Percentiles rank a stretch among this genome's conserved stretches.
These are phyloP conservation scores for Chromis chromis DNA, from an alignment of 2,797 vertebrate genomes.

Conservation along the genomic window DNA sequence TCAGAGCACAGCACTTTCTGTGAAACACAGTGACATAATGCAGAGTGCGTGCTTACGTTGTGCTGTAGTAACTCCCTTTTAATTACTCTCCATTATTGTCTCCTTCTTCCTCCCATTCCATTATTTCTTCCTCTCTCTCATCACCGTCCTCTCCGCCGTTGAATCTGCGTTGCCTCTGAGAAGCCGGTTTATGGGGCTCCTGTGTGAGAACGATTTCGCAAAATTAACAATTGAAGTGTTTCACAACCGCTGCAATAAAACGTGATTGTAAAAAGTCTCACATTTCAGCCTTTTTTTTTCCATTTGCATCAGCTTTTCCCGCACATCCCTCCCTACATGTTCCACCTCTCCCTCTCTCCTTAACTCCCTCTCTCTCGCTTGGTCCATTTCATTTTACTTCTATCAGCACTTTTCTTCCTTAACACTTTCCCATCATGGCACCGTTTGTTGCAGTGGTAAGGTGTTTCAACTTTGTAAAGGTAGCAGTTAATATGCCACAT, in stretches of 20 bases:
- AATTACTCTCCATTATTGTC: slow-evolving; percentile 33
- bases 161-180: slow-evolving; percentile 15
- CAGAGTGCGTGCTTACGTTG: slow-evolving; percentile 33
- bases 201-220: slow-evolving; percentile 28
- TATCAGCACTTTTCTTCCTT: slow-evolving; percentile 43
- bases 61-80: slow-evolving; percentile 19
- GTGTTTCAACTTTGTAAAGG: slow-evolving; percentile 39
- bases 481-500: slow-evolving; percentile 39
- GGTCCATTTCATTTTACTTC: slow-evolving; percentile 56
- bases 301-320: slow-evolving; percentile 33
- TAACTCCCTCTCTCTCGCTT: slow-evolving; percentile 23
- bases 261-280: slow-evolving; percentile 43
- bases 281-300: slow-evolving; percentile 12
- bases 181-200: slow-evolving; percentile 30
- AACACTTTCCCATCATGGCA: slow-evolving; percentile 10
- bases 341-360: slow-evolving; percentile 11
- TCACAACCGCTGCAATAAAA: slow-evolving; percentile 45
- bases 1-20: slow-evolving; percentile 25
- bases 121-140: slow-evolving; percentile 27
- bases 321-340: neutral
- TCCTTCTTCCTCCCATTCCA: neutral
- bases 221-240: slow-evolving; percentile 47
- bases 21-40: slow-evolving; percentile 30
- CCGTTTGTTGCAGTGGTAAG: slow-evolving; percentile 44
- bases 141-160: slow-evolving; percentile 11